phyloP scores from a whole-genome alignment of 2,888 invertebrate species.

The Drosophila sordidula region DNA sequence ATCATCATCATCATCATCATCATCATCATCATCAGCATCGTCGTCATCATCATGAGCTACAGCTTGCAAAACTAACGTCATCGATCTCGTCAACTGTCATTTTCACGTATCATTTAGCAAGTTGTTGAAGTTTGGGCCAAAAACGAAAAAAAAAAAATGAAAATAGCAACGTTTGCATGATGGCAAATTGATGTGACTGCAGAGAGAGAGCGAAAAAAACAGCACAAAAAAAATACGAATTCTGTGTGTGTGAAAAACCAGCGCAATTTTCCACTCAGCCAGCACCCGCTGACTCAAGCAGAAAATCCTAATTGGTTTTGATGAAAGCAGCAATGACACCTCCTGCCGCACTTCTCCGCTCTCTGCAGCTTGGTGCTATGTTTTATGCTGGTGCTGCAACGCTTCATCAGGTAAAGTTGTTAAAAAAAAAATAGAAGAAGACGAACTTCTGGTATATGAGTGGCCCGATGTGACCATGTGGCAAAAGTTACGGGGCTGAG shows the following conservation, averaged over 20 bases:
- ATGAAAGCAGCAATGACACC: slow-evolving; percentile 81
- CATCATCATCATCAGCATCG: slow-evolving; percentile 41
- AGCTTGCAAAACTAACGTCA: slow-evolving; percentile 78
- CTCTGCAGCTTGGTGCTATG: slow-evolving; percentile 7
- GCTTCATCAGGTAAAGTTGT: slow-evolving; percentile 70
- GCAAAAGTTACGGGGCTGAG: slow-evolving; percentile 63
- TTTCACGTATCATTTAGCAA: slow-evolving; percentile 85
- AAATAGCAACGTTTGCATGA: slow-evolving; percentile 62
- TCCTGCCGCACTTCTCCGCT: slow-evolving; percentile 9
- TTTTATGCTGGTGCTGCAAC: slow-evolving; percentile 54
- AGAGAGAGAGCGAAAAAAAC: slow-evolving; percentile 28
- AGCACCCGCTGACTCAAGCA: slow-evolving; percentile 68
- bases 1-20: slow-evolving; percentile 32
- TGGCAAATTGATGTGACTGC: slow-evolving; percentile 77
- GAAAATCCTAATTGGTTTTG: slow-evolving; percentile 84
- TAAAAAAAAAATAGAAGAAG: slow-evolving; percentile 34
- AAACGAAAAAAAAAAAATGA: slow-evolving; percentile 34
- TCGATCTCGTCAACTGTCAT: slow-evolving; percentile 85
- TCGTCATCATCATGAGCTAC: slow-evolving; percentile 21
- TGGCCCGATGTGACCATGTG: slow-evolving; percentile 74
- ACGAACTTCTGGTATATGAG: slow-evolving; percentile 47
- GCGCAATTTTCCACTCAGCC: slow-evolving; percentile 71
- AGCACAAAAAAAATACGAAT: background rate
- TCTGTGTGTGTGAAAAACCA: slow-evolving; percentile 48
- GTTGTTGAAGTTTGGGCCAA: slow-evolving; percentile 65